These are phyloP conservation scores for Lumbricus terrestris DNA, from an alignment of 2,888 invertebrate genomes.

Conservation along the genomic window DNA sequence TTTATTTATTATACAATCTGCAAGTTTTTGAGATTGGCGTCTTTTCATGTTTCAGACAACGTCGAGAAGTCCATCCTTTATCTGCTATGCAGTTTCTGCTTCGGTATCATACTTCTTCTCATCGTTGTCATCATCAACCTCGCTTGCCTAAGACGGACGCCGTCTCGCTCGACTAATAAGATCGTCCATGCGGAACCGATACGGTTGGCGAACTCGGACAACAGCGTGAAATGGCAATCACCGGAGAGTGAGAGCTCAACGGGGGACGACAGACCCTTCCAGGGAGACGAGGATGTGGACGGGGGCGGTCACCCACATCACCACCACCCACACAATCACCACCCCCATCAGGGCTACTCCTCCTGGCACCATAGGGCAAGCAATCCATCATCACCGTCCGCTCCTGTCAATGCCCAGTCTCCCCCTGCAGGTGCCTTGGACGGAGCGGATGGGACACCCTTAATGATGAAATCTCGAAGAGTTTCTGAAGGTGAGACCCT, in stretches of 20 bases:
- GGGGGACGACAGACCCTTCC: slow-evolving; percentile 23
- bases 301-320: not conserved
- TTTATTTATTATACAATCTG: too few species aligned
- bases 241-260: slow-evolving; percentile 28
- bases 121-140: slow-evolving; percentile 13
- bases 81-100: slow-evolving; percentile 18
- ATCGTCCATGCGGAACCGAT: not conserved
- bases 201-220: not conserved
- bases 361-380: not conserved
- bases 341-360: not conserved
- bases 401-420: not conserved
- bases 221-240: slow-evolving; percentile 17
- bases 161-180: not conserved
- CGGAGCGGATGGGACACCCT: not conserved
- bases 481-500: not conserved
- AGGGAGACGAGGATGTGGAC: not conserved
- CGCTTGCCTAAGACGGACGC: not conserved
- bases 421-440: not conserved
- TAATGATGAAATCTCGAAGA: not conserved
- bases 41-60: slow-evolving; percentile 24
- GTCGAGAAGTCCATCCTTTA: slow-evolving; percentile 26
- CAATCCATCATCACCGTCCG: not conserved
- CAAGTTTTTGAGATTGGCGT: not conserved
- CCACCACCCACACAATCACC: not conserved
- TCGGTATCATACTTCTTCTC: slow-evolving; percentile 26